phyloP scores from a whole-genome alignment of 2,888 invertebrate species.

The Dryomyza anilis region DNA sequence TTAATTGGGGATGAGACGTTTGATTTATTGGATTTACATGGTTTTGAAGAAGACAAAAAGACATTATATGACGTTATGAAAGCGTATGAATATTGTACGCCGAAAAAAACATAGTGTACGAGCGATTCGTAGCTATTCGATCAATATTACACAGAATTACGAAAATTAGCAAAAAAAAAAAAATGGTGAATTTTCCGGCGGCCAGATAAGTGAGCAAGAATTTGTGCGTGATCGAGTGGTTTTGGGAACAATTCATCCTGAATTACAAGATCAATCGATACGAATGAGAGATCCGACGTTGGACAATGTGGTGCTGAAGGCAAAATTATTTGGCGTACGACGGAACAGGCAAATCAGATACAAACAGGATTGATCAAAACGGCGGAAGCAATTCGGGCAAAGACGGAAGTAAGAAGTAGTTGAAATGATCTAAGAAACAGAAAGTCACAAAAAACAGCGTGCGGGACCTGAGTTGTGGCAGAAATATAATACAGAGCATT shows the following conservation, averaged over 20 bases:
- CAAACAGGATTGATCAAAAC: neutral
- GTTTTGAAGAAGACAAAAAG: neutral
- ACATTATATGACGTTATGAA: neutral
- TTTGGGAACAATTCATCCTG: slow-evolving; percentile 9
- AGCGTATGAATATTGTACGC: neutral
- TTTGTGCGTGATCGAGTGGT: slow-evolving; percentile 6
- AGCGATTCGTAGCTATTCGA: neutral
- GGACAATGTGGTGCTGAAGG: neutral
- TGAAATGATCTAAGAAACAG: neutral
- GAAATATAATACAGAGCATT: neutral
- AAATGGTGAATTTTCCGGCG: slow-evolving; percentile 2
- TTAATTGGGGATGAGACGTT: slow-evolving; percentile 2
- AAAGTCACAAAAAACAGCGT: neutral
- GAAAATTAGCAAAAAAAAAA: slow-evolving; percentile 7
- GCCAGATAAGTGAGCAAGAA: neutral
- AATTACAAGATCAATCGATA: slow-evolving; percentile 10
- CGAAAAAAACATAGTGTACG: slow-evolving; percentile 1
- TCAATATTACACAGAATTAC: neutral
- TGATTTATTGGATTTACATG: slow-evolving; percentile 1
- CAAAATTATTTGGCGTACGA: neutral
- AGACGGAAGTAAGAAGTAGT: neutral
- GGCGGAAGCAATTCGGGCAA: neutral
- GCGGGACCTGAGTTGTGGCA: neutral
- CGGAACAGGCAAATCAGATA: neutral
- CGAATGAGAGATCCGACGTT: neutral